Evolutionary conservation across 2,113 vertebrate genomes (phyloP).

Genomic region (Mustelus asterias): DNA sequence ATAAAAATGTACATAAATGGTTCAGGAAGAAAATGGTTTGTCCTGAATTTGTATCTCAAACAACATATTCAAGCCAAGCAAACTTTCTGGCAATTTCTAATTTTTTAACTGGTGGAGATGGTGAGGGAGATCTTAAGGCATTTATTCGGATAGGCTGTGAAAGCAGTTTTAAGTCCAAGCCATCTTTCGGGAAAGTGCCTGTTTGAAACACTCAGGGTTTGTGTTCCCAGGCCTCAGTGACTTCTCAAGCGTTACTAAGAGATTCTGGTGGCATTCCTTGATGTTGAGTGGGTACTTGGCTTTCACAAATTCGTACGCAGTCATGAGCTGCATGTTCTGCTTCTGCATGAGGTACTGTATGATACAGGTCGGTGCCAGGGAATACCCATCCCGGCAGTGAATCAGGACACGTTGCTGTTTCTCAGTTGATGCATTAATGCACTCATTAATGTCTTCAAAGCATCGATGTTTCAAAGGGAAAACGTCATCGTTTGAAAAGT

Average conservation of each 20-base stretch:
- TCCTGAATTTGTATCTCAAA: background rate
- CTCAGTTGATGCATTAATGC: constrained; percentile 58
- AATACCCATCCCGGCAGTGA: constrained; percentile 67
- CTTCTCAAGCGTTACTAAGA: constrained; percentile 64
- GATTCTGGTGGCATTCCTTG: constrained; percentile 61
- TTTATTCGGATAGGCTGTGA: background rate
- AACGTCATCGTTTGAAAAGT: constrained; percentile 46
- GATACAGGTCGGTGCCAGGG: constrained; percentile 59
- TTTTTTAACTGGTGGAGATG: background rate
- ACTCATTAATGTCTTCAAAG: constrained; percentile 66
- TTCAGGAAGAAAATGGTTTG: background rate
- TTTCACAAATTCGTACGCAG: constrained; percentile 63
- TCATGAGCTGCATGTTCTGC: constrained; percentile 64
- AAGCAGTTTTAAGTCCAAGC: constrained; percentile 58
- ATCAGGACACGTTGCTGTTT: constrained; percentile 66
- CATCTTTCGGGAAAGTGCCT: constrained; percentile 63
- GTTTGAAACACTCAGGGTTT: constrained; percentile 59
- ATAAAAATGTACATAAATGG: constrained; percentile 26
- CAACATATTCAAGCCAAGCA: constrained; percentile 12
- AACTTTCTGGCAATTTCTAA: background rate
- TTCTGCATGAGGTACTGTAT: constrained; percentile 69
- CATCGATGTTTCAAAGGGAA: constrained; percentile 54
- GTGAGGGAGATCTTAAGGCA: constrained; percentile 28
- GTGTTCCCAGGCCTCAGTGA: constrained; percentile 55
- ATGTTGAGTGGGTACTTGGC: constrained; percentile 63